Conservation (phyloP, 2,888 invertebrate species). For the Coecobrya sp. region DNA sequence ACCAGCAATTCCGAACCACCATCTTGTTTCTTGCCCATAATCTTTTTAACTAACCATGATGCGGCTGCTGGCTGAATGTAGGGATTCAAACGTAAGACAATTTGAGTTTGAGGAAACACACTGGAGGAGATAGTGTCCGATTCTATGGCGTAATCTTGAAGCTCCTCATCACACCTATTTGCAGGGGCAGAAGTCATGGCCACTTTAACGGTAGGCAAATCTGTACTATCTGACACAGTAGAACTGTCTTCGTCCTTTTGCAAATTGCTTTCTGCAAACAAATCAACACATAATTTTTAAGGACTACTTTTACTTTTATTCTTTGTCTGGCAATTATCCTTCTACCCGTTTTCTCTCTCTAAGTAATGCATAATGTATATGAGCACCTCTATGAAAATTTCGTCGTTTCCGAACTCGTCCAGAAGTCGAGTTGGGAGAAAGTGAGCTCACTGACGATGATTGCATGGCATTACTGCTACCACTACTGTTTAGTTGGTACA, state of each 20-base stretch:
- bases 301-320: too few species aligned
- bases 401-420: slow-evolving; percentile 72
- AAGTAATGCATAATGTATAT: not conserved
- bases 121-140: slow-evolving; percentile 16
- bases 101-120: slow-evolving; percentile 88
- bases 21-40: slow-evolving; percentile 89
- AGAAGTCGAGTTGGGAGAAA: slow-evolving; percentile 6
- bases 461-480: slow-evolving; percentile 12
- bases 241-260: slow-evolving; percentile 54
- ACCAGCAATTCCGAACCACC: slow-evolving; percentile 90
- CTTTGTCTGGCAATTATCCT: not conserved
- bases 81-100: slow-evolving; percentile 89
- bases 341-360: too few species aligned
- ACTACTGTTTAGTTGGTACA: slow-evolving; percentile 47
- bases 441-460: not conserved
- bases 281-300: too few species aligned
- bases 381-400: slow-evolving; percentile 41
- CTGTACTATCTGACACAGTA: slow-evolving; percentile 34
- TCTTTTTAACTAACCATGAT: slow-evolving; percentile 89
- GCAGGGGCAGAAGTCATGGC: slow-evolving; percentile 29
- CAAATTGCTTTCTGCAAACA: slow-evolving; percentile 33
- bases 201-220: not conserved
- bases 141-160: slow-evolving; percentile 54
- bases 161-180: slow-evolving; percentile 66
- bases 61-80: slow-evolving; percentile 88